Base-by-base conservation (phyloP, 2,113 vertebrate genomes). In the Clarias magur region DNA sequence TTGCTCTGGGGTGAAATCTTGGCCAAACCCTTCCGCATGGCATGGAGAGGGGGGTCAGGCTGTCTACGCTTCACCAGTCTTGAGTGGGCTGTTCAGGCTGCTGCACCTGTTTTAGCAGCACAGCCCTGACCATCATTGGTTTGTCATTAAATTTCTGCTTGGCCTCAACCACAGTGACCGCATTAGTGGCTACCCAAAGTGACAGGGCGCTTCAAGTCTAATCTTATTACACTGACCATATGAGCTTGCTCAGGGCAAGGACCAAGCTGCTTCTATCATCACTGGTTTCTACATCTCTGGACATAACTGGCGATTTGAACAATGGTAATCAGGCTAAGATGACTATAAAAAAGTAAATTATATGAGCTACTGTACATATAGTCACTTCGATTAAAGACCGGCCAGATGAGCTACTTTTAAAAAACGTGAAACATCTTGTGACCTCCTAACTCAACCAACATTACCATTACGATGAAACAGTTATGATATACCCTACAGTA, bases 181-280 rank as follows among this genome's bases (percentile, higher is more conserved):
- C 85, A 90, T 92, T 90, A 88, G 88, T 73, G 56, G 79, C 90
- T 88, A 93, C 86, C 89, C 89, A 89, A 92, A 92, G 90, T 90
- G 94, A 95, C 93, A 91, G 92, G 90, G 70, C 90, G 92, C 91
- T 93, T 94, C 92, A 92, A 34, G 84, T 93, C 88, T 90, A 90
- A 93, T 94, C 86, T 90, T 73, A 90, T 94, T 94, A 91, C 90
- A 89, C 56, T 92, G 93, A 92, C 93, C 92, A 93, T 90, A 93
- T 90, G 87, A 90, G 89, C 88, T 84, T 90, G 88, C 91, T 88
- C 88, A 81, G 59, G 91, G 91, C 92, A 17, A 88, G 88, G 89
- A 90, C 84, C 82, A 57, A 84, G 89, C 88, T 91, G 87, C 86
- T 90, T 88, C 54, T 87, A 54, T 83, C 6, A 11, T 67, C 80